Evolutionary conservation across 2,113 vertebrate species (phyloP), one percentile per base, ranked within the genome.

Genomic region (Martes martes): DNA sequence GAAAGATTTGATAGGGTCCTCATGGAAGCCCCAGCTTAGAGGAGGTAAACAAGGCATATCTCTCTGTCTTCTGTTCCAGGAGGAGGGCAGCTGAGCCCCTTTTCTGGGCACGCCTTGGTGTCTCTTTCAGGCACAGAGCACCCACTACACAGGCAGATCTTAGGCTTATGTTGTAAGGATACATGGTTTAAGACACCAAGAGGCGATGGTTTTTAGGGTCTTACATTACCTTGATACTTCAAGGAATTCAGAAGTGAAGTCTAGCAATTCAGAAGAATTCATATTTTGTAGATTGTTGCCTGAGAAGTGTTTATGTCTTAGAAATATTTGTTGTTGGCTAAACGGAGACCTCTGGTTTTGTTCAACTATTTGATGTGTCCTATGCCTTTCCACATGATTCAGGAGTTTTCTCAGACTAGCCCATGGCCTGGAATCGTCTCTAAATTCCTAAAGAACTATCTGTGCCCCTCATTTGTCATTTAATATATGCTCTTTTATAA

Each of bases 281-380:
- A 11, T 55, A 11, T 94, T 78, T 93, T 31, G 21, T 52, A 85
- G 90, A 87, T 80, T 36, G 36, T 89, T 94, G 63, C 89, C 74
- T 89, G 24, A 28, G 45, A 59, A 89, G 45, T 78, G n/a, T 95
- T 91, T 85, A 69, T 91, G 81, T 94, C 88, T 92, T 78, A 94
- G 71, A 85, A 95, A 88, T 93, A 81, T 88, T 95, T 93, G 79
- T 55, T 86, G 50, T 93, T 95, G 55, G 39, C 65, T 89, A 55
- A 87, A 82, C 18, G 24, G 31, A 94, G 65, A 50, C 31, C 71
- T 98, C 93, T 89, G 93, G 61, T 97, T 97, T 47, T 79, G 28
- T 73, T 96, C 85, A 91, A 47, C 6, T 33, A n/a, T 69, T 79
- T 79, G 78, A 82, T 36, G 39, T 86, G 65, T 78, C 10, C 1